Conservation (phyloP, 2,113 vertebrate genomes). For the Maccullochella peelii region DNA sequence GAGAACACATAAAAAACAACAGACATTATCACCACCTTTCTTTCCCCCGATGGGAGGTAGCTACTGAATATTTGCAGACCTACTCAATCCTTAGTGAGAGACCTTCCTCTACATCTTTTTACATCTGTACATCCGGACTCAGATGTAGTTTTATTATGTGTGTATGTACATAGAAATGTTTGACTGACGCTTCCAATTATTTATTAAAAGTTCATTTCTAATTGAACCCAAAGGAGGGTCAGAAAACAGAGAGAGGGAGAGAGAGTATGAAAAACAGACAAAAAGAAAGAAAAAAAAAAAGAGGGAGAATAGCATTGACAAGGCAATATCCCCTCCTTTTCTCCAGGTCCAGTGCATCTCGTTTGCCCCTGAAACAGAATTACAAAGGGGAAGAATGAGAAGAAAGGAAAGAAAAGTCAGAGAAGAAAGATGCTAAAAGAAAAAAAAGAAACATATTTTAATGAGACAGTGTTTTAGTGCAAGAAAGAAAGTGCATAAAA, state of each 20-base stretch:
- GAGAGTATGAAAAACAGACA: constrained; percentile 60
- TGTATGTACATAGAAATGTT: constrained; percentile 51
- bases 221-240: constrained; percentile 56
- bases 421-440: constrained; percentile 16
- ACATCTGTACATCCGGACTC: constrained; percentile 23
- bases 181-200: constrained; percentile 64
- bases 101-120: constrained; percentile 33
- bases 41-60: constrained; percentile 39
- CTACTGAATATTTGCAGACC: constrained; percentile 37
- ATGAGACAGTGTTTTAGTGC: constrained; percentile 29
- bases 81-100: constrained; percentile 25
- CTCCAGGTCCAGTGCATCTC: constrained; percentile 79
- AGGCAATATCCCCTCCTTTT: constrained; percentile 77
- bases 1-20: constrained; percentile 41
- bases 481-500: constrained; percentile 35
- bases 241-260: constrained; percentile 44
- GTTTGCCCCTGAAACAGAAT: constrained; percentile 80
- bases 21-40: constrained; percentile 29
- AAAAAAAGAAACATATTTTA: constrained; percentile 32
- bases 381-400: constrained; percentile 26
- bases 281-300: constrained; percentile 54
- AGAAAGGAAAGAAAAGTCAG: constrained; percentile 32
- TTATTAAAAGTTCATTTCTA: constrained; percentile 49
- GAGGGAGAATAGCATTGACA: constrained; percentile 73
- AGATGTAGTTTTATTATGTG: constrained; percentile 37